Evolutionary conservation across 2,113 vertebrate species (phyloP).

Genomic region (Rhinopomastus cyanomelas): DNA sequence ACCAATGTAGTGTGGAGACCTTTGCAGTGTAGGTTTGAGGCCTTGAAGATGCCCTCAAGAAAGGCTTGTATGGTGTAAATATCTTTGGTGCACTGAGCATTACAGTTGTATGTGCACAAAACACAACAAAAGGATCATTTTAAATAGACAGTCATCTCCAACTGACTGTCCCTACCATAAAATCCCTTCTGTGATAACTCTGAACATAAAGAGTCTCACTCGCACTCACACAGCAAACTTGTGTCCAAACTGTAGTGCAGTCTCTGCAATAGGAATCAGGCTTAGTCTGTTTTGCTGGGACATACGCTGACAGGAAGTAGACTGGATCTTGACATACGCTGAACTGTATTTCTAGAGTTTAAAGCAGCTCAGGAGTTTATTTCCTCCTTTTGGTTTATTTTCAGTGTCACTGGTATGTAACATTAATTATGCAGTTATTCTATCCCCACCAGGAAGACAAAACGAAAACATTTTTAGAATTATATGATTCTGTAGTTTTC

Average conservation of each 20-base stretch:
- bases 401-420: neutral
- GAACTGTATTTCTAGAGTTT: neutral
- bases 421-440: constrained; percentile 4
- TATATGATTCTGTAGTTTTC: neutral
- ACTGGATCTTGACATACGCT: neutral
- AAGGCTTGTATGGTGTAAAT: neutral
- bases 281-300: neutral
- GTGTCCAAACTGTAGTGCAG: neutral
- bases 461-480: neutral
- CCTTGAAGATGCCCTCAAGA: neutral
- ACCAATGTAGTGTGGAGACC: neutral
- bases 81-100: neutral
- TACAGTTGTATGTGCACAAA: neutral
- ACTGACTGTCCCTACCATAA: neutral
- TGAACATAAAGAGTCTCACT: neutral
- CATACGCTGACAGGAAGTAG: neutral
- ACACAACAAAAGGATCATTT: neutral
- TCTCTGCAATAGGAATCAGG: neutral
- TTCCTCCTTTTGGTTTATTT: constrained; percentile 31
- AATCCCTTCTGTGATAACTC: neutral
- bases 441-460: neutral
- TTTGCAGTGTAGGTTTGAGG: neutral
- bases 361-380: neutral
- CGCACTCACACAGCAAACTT: neutral
- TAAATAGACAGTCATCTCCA: neutral